These are phyloP conservation scores for Corythaeola cristata DNA, from an alignment of 2,113 vertebrate species.

Conservation along the genomic window DNA sequence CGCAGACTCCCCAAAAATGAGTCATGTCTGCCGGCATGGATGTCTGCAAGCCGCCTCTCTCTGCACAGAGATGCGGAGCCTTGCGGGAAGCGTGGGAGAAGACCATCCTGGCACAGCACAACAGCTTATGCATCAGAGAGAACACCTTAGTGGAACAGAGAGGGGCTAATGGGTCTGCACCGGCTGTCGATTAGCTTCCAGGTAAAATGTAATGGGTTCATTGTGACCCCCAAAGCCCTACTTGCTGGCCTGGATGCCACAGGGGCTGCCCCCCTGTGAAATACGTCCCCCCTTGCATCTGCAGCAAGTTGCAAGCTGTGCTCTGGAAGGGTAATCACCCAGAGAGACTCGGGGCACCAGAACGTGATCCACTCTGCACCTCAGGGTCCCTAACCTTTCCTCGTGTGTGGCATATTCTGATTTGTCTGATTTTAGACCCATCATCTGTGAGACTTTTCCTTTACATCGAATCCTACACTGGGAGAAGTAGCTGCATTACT, in stretches of 20 bases:
- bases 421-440: neutral
- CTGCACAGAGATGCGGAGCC: neutral
- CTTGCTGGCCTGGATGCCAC: neutral
- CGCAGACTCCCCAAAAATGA: neutral
- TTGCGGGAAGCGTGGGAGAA: neutral
- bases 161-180: neutral
- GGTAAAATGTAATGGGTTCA: neutral
- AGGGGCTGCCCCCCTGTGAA: neutral
- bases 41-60: neutral
- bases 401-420: neutral
- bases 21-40: neutral
- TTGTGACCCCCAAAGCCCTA: neutral
- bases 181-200: neutral
- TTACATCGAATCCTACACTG: neutral
- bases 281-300: accelerated
- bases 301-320: neutral
- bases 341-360: neutral
- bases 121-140: neutral
- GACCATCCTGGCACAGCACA: neutral
- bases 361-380: accelerated
- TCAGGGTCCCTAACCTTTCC: accelerated
- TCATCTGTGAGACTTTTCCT: neutral
- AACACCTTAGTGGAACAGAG: neutral
- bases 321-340: neutral
- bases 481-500: neutral